Evolutionary conservation across 2,797 vertebrate genomes (phyloP).

Genomic region (Setipinna tenuifilis): DNA sequence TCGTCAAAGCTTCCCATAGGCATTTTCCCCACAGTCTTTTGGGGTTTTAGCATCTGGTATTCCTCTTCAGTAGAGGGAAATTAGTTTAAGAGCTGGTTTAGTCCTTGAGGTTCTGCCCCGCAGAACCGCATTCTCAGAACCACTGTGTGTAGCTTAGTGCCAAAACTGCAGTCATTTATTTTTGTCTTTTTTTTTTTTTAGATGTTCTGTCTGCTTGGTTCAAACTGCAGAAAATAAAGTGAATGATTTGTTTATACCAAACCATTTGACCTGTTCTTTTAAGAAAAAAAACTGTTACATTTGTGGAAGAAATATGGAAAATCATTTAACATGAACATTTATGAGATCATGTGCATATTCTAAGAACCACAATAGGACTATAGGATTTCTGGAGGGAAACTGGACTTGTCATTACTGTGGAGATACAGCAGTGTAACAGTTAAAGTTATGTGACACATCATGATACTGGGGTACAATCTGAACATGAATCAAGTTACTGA

Average conservation of each 20-base stretch:
- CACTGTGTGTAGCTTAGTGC: conserved; percentile 59
- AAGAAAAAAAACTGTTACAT: not conserved
- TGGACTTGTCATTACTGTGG: not conserved
- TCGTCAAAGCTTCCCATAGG: not conserved
- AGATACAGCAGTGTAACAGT: not conserved
- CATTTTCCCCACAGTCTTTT: conserved; percentile 3
- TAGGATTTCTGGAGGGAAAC: not conserved
- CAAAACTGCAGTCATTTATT: conserved; percentile 56
- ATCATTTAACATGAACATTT: not conserved
- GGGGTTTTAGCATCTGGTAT: not conserved
- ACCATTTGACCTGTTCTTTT: conserved; percentile 13
- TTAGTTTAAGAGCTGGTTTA: conserved; percentile 34
- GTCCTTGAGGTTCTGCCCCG: conserved; percentile 41
- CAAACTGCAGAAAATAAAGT: conserved; percentile 50
- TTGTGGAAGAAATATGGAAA: not conserved
- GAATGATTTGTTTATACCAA: conserved; percentile 58
- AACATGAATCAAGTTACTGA: not conserved
- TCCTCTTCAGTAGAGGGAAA: too few species aligned
- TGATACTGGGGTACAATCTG: not conserved
- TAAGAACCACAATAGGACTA: not conserved
- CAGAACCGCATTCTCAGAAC: conserved; percentile 43
- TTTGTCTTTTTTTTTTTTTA: conserved; percentile 50
- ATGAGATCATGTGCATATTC: not conserved
- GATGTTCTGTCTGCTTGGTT: conserved; percentile 54
- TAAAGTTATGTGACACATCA: not conserved